These are phyloP conservation scores for Conus canariensis DNA, from an alignment of 2,888 invertebrate species.

Conservation along the genomic window DNA sequence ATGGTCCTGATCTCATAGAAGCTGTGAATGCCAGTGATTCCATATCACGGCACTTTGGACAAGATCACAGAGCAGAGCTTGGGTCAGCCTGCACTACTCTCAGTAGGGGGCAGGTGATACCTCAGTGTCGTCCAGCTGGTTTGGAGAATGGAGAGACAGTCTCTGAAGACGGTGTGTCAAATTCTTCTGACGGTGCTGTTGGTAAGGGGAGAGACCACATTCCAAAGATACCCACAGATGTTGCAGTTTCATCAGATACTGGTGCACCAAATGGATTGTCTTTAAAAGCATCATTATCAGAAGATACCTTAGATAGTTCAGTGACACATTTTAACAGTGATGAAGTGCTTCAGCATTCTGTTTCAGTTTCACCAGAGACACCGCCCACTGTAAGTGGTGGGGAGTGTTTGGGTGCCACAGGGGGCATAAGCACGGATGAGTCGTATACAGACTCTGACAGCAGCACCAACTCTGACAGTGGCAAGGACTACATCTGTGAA, in stretches of 20 bases:
- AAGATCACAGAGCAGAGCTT: not conserved
- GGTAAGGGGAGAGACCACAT: not conserved
- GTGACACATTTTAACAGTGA: not conserved
- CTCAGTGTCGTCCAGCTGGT: not conserved
- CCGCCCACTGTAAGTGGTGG: conserved; percentile 25
- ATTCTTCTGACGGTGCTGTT: not conserved
- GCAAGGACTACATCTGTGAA: conserved; percentile 49
- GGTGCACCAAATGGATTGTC: not conserved
- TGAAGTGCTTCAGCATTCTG: not conserved
- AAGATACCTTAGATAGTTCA: not conserved
- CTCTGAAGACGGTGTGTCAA: not conserved
- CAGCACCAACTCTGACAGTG: conserved; percentile 48
- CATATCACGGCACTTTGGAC: not conserved
- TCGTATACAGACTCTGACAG: not conserved
- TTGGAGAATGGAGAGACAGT: not conserved
- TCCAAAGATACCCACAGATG: not conserved
- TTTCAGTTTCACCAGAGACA: not conserved
- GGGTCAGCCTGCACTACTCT: not conserved
- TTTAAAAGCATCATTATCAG: not conserved
- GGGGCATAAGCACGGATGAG: not conserved
- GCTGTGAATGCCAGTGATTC: not conserved
- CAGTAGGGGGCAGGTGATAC: not conserved
- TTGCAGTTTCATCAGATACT: not conserved
- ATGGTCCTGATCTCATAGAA: not conserved
- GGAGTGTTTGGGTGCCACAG: conserved; percentile 15